Evolutionary conservation across 2,113 vertebrate species (phyloP), one percentile per base, ranked within the genome.

Genomic region (Brachionichthys hirsutus): DNA sequence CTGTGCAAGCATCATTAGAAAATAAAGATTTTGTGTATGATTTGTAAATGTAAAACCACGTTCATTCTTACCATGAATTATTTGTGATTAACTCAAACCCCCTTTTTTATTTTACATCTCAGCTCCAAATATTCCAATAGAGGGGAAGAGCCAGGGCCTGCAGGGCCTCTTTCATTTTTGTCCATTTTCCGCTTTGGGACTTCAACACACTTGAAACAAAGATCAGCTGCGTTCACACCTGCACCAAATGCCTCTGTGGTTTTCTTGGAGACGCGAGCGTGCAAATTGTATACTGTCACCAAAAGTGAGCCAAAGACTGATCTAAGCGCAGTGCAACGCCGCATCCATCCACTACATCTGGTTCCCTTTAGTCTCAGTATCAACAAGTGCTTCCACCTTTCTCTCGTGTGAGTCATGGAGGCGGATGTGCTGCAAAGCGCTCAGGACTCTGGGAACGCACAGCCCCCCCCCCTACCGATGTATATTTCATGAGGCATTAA

Each of bases 281-380:
- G 60, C 41, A 73, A 75, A 74, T 75, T 17, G 67, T 70, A 63
- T 72, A 65, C 67, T 54, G 66, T 79, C 24, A 30, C 24, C 24
- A 30, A 30, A 30, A 30, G 24, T 30, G 24, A 30, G 66, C 74
- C 49, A 69, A 46, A 60, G 58, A 78, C 80, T 90, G 65, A 91
- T 70, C 81, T 92, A 85, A 90, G 81, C 36, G 47, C 71, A 43
- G 52, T 89, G 87, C 70, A 79, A 89, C 55, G 82, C 89, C 52
- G 70, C 66, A 49, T 63, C 84, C 80, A 60, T 85, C 78, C 71
- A 60, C 70, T 70, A 89, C 91, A 92, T 92, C 90, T 92, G 91
- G 79, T 90, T 90, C 81, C 81, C 81, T 91, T 91, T 92, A 90
- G 84, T 69, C 74, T 42, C 59, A 84, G 64, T 75, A 84, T 88